phyloP scores from a whole-genome alignment of 2,888 invertebrate genomes.

The Subacronicta megacephala region DNA sequence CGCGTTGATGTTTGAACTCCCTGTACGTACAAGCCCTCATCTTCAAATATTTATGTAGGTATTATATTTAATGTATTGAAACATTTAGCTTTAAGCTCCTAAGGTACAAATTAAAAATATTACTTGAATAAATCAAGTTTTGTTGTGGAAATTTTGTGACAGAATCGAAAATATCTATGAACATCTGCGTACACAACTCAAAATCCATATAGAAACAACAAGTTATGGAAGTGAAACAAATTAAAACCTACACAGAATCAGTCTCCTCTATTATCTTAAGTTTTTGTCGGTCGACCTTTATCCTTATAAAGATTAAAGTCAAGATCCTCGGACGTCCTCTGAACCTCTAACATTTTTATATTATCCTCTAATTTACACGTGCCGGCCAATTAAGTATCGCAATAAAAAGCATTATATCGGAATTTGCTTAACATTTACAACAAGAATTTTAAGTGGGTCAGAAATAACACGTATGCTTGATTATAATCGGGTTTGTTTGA shows the following conservation, averaged over 20 bases:
- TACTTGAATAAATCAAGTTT: not conserved
- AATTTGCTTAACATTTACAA: slow-evolving; percentile 66
- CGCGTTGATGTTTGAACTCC: slow-evolving; percentile 53
- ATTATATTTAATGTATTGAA: not conserved
- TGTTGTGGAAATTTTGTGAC: slow-evolving; percentile 2
- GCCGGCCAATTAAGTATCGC: slow-evolving; percentile 80
- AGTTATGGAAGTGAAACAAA: slow-evolving; percentile 36
- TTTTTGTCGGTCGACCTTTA: slow-evolving; percentile 73
- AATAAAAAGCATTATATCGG: slow-evolving; percentile 71
- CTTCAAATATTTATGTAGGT: slow-evolving; percentile 2
- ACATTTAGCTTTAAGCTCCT: too few relatives aligned
- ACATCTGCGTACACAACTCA: slow-evolving; percentile 5
- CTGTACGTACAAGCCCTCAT: slow-evolving; percentile 30
- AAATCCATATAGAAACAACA: slow-evolving; percentile 27
- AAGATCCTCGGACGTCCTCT: slow-evolving; percentile 69
- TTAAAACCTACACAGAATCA: slow-evolving; percentile 56
- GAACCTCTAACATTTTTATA: slow-evolving; percentile 67
- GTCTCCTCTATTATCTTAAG: slow-evolving; percentile 59
- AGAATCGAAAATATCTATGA: slow-evolving; percentile 2
- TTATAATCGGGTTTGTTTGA: slow-evolving; percentile 44
- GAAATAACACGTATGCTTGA: slow-evolving; percentile 48
- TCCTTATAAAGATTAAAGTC: slow-evolving; percentile 70
- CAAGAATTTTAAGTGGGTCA: slow-evolving; percentile 64
- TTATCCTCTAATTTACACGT: slow-evolving; percentile 81
- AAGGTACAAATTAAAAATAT: not conserved